Conservation (phyloP, 2,888 invertebrate species). For the Eurytoma californica region DNA sequence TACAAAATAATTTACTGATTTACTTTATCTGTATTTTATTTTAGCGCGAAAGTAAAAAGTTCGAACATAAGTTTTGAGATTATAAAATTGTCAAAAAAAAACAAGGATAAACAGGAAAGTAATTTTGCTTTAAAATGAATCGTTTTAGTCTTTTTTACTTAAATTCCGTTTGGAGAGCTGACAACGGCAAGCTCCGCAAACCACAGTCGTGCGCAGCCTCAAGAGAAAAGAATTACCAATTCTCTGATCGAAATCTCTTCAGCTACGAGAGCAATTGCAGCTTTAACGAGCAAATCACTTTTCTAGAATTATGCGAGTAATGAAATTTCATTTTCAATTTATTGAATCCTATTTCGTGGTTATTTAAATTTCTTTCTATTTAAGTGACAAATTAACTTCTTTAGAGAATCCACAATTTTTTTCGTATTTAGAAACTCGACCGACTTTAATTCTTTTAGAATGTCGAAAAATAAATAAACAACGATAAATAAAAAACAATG, state of each 20-base stretch:
- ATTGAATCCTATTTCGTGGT: neutral
- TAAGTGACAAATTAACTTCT: no score
- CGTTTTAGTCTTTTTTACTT: slow-evolving; percentile 1
- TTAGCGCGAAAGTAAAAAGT: no score
- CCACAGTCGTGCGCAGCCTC: neutral
- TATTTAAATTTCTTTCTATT: neutral
- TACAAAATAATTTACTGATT: no score
- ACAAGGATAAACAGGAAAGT: no score
- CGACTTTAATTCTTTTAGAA: no score
- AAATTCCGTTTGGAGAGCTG: neutral
- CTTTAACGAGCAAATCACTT: slow-evolving; percentile 2
- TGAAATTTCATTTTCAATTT: neutral
- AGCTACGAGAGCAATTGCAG: neutral
- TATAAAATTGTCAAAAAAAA: no score
- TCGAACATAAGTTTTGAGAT: no score
- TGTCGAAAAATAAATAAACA: no score
- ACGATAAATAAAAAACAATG: no score
- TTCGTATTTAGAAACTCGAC: no score
- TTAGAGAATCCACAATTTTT: no score
- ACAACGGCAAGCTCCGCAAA: neutral
- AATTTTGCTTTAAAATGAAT: neutral
- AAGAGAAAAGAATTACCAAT: slow-evolving; percentile 29
- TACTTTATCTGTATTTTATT: no score
- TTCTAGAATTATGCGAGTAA: neutral
- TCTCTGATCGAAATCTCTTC: slow-evolving; percentile 23